Base-by-base conservation (phyloP, 2,113 vertebrate species). In the Lampris incognitus region DNA sequence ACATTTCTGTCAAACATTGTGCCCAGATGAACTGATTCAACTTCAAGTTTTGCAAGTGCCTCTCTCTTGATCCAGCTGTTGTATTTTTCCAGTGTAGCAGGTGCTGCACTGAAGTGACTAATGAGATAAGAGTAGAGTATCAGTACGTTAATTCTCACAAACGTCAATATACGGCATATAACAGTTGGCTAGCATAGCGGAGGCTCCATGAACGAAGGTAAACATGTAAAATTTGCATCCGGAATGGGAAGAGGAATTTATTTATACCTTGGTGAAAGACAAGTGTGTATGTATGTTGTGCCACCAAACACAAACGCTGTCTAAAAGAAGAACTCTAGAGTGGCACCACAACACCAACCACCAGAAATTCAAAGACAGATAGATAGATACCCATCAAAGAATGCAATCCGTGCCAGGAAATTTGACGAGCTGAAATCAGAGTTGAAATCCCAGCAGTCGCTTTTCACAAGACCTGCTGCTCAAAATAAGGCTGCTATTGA, bases 381-480 rank as follows among this genome's bases (percentile, higher is more conserved):
- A 62, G 24, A 24, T 72, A 24, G 24, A 24, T 24, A 72, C 58
- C 70, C 58, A 11, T 8, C 39, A 69, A 69, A 69, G 58, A 72
- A 24, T 3, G 13, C 49, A 1, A 49, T 72, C 4, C n/a, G 46
- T 72, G 44, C 36, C 9, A 40, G 9, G 36, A 72, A 72, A 62
- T 57, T 72, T 72, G 46, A 38, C 6, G 49, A 72, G 59, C 59
- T 72, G 44, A 72, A 67, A 41, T 67, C 38, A 3, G 65, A 40
- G 11, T 42, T 67, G 59, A 41, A 61, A 9, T 10, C 62, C 52
- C 56, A 67, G 49, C 62, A 61, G 13, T 66, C 24, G 41, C 7
- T 61, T 61, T 72, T 58, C 65, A 42, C 3, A 65, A 24, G 24
- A 24, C 24, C 24, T 24, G 24, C 24, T 24, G 24, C 24, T 24